phyloP scores from a whole-genome alignment of 2,888 invertebrate species.

The Rhamnusium bicolor region DNA sequence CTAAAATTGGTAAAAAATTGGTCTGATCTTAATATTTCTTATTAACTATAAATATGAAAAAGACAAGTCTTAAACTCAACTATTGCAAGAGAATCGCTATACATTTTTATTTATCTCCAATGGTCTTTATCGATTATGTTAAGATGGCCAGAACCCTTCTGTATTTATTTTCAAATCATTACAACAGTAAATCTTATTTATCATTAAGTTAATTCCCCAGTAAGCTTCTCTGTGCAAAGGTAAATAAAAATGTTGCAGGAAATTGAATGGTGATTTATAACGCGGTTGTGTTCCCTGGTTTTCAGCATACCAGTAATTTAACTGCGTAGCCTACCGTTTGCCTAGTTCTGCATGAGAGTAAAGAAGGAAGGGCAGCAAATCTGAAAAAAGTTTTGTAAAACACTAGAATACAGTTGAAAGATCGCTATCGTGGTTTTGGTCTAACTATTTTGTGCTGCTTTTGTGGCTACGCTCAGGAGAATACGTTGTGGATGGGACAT shows the following conservation, averaged over 20 bases:
- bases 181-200: neutral
- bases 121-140: too few species aligned
- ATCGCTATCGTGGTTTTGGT: slow-evolving; percentile 18
- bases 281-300: slow-evolving; percentile 4
- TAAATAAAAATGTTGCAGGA: slow-evolving; percentile 1
- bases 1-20: too few species aligned
- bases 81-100: too few species aligned
- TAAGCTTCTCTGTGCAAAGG: neutral
- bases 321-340: neutral
- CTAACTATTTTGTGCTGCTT: slow-evolving; percentile 9
- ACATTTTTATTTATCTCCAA: too few species aligned
- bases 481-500: slow-evolving; percentile 24
- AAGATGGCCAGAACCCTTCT: too few species aligned
- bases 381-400: slow-evolving; percentile 7
- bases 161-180: too few species aligned
- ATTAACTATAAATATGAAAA: too few species aligned
- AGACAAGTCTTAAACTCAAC: too few species aligned
- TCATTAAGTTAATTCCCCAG: neutral
- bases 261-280: slow-evolving; percentile 19
- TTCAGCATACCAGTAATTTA: neutral
- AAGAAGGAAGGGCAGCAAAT: slow-evolving; percentile 5
- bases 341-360: neutral
- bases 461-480: slow-evolving; percentile 23
- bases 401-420: slow-evolving; percentile 13
- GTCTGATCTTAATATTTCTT: too few species aligned